These are phyloP conservation scores for Leptodactylus fuscus DNA, from an alignment of 2,113 vertebrate species.

Conservation along the genomic window DNA sequence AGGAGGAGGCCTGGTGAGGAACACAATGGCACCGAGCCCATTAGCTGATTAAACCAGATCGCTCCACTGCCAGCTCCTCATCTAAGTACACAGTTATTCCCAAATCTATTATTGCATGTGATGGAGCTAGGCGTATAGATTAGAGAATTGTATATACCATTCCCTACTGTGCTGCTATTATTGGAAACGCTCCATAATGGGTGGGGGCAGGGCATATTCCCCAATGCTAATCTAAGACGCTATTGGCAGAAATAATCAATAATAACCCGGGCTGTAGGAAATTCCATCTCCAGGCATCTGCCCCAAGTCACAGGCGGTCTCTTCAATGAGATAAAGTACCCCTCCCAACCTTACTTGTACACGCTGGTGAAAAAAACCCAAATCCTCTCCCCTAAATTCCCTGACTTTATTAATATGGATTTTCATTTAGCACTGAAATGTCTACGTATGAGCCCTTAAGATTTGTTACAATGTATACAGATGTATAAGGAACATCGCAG, in stretches of 20 bases:
- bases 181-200: neutral
- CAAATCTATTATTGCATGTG: neutral
- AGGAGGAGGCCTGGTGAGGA: neutral
- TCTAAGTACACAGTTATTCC: neutral
- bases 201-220: neutral
- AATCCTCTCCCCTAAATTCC: no score
- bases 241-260: neutral
- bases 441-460: no score
- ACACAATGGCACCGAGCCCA: conserved; percentile 4
- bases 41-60: conserved; percentile 11
- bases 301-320: neutral
- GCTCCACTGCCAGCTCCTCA: neutral
- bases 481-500: neutral
- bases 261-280: neutral
- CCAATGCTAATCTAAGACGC: neutral
- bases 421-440: no score
- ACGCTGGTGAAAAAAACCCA: no score
- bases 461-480: no score
- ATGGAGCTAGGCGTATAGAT: neutral
- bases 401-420: no score
- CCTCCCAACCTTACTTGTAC: no score
- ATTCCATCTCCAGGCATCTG: neutral
- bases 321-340: no score
- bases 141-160: neutral
- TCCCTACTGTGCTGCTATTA: neutral